These are phyloP conservation scores for Dicaeum eximium DNA, from an alignment of 2,113 vertebrate genomes.

Conservation along the genomic window DNA sequence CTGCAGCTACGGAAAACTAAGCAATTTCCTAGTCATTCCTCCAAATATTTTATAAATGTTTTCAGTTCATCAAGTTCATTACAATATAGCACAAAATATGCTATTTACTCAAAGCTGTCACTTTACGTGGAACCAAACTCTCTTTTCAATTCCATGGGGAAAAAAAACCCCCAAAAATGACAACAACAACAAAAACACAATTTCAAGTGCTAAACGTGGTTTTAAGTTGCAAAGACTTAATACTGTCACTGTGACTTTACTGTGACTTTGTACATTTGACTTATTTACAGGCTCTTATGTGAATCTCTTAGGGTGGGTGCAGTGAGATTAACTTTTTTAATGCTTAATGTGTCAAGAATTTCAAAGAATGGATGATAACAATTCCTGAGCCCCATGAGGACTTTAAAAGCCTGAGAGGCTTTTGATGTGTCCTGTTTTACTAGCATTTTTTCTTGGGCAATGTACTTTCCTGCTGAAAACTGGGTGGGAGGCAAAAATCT, in stretches of 20 bases:
- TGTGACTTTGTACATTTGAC: neutral
- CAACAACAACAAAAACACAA: neutral
- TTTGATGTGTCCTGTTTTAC: neutral
- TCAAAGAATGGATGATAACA: neutral
- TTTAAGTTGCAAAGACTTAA: neutral
- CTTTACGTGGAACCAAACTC: neutral
- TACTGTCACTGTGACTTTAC: too few species aligned
- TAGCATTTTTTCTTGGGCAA: neutral
- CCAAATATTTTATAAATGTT: neutral
- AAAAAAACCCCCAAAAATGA: neutral
- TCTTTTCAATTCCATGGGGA: rapidly evolving
- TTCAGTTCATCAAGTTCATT: neutral
- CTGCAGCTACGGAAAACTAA: neutral
- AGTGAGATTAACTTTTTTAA: neutral
- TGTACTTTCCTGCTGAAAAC: neutral
- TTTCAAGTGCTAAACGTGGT: neutral
- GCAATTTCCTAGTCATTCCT: neutral
- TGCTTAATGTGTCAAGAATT: neutral
- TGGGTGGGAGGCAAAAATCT: neutral
- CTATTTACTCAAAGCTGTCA: neutral
- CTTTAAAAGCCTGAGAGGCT: neutral
- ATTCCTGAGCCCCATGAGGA: neutral
- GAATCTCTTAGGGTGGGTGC: neutral
- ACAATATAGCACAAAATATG: neutral
- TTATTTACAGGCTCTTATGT: neutral